Evolutionary conservation across 2,797 vertebrate species (phyloP).

Genomic region (Stomatorhinus walkeri): DNA sequence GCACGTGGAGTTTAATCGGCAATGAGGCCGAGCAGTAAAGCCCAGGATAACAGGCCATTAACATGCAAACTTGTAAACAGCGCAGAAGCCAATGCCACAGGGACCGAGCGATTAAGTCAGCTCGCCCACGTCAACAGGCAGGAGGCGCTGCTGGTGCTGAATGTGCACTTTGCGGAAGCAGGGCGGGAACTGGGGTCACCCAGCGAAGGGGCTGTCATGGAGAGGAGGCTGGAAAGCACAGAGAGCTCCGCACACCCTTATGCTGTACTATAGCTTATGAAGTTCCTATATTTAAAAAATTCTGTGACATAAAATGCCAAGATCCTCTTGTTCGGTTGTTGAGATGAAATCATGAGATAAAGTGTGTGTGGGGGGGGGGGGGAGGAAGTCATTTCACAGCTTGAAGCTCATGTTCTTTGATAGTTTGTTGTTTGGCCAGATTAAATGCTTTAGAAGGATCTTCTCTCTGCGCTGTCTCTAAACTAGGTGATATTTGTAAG

Average conservation of each 20-base stretch:
- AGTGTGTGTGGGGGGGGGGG: neutral
- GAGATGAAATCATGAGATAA: neutral
- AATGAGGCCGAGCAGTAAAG: neutral
- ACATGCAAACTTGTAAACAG: neutral
- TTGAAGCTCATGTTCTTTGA: neutral
- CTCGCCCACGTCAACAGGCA: neutral
- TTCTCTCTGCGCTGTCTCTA: neutral
- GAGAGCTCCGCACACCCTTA: too few relatives aligned
- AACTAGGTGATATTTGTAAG: neutral
- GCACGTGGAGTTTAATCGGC: neutral
- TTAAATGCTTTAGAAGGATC: neutral
- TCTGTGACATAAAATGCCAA: neutral
- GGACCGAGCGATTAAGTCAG: neutral
- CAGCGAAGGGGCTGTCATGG: neutral
- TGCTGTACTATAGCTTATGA: neutral
- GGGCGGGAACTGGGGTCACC: neutral
- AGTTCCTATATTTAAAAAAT: neutral
- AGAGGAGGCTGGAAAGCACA: neutral
- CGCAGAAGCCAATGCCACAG: neutral
- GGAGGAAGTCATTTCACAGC: neutral
- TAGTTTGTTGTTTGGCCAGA: neutral
- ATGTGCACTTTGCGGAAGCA: neutral
- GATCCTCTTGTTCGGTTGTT: neutral
- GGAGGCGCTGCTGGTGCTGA: neutral
- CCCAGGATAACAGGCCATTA: neutral